phyloP scores from a whole-genome alignment of 2,797 vertebrate species.

The Dicrostonyx torquatus region DNA sequence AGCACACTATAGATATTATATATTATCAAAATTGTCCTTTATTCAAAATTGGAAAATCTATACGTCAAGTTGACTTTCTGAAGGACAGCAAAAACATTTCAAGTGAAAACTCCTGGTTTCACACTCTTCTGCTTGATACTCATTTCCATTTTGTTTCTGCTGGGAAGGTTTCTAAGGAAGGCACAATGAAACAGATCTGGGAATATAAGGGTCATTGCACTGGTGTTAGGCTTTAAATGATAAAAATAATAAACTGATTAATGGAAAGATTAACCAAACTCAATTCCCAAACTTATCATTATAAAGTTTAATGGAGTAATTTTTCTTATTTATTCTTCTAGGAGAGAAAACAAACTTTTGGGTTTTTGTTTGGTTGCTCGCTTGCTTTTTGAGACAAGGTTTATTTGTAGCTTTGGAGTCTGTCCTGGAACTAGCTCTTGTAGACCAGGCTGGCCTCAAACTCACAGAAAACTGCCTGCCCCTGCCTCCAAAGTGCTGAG shows the following conservation, averaged over 20 bases:
- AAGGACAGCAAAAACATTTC: neutral
- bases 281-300: neutral
- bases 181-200: neutral
- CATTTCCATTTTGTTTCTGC: neutral
- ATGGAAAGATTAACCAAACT: neutral
- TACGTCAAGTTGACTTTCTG: slow-evolving; percentile 57
- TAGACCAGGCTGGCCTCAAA: too few species aligned
- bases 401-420: too few species aligned
- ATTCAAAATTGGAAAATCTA: slow-evolving; percentile 5
- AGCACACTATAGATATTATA: neutral
- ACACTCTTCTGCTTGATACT: slow-evolving; percentile 4
- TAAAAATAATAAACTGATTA: slow-evolving; percentile 7
- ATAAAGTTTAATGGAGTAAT: neutral
- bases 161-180: neutral
- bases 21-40: slow-evolving; percentile 19
- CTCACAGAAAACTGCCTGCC: too few species aligned
- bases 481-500: too few species aligned
- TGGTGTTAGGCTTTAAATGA: slow-evolving; percentile 10
- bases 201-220: neutral
- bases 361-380: too few species aligned
- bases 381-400: too few species aligned
- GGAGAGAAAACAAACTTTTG: neutral
- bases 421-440: too few species aligned
- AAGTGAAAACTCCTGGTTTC: slow-evolving; percentile 7
- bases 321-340: neutral